Evolutionary conservation across 2,113 vertebrate species (phyloP).

Genomic region (Pelvicachromis taeniatus): DNA sequence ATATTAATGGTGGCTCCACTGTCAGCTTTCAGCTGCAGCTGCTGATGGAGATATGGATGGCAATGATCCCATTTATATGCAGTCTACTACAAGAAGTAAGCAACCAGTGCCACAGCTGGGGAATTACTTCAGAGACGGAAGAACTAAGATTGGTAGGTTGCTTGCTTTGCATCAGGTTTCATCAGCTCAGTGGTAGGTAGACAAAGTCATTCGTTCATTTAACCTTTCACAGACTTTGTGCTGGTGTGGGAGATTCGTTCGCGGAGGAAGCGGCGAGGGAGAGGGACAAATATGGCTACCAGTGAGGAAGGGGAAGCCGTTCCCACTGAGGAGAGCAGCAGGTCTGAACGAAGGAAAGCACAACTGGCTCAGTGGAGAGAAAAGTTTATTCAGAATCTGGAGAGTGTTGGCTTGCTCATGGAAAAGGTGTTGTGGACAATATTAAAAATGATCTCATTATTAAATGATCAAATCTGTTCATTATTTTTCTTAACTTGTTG

Average conservation of each 20-base stretch:
- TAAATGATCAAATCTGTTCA: background rate
- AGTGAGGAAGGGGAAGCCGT: slow-evolving; percentile 2
- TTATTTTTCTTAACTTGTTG: background rate
- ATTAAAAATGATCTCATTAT: background rate
- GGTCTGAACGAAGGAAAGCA: slow-evolving; percentile 62
- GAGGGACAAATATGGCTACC: background rate
- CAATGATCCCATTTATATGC: slow-evolving; percentile 41
- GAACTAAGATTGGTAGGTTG: slow-evolving; percentile 69
- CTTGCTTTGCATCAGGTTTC: background rate
- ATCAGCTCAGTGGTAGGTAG: background rate
- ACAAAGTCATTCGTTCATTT: background rate
- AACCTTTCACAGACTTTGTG: slow-evolving; percentile 68
- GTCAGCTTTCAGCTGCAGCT: slow-evolving; percentile 52
- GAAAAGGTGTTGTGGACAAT: slow-evolving; percentile 64
- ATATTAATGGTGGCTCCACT: background rate
- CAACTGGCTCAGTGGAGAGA: slow-evolving; percentile 60
- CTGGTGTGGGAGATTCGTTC: slow-evolving; percentile 77
- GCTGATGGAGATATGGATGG: slow-evolving; percentile 15
- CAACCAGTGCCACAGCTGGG: slow-evolving; percentile 21
- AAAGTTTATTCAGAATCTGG: slow-evolving; percentile 71
- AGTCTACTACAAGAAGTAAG: slow-evolving; percentile 6
- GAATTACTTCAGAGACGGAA: slow-evolving; percentile 75
- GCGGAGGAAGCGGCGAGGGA: slow-evolving; percentile 52
- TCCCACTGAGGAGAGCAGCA: slow-evolving; percentile 46
- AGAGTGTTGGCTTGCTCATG: slow-evolving; percentile 61